Conservation (phyloP, 2,113 vertebrate species). For the Cryptotis parvus region DNA sequence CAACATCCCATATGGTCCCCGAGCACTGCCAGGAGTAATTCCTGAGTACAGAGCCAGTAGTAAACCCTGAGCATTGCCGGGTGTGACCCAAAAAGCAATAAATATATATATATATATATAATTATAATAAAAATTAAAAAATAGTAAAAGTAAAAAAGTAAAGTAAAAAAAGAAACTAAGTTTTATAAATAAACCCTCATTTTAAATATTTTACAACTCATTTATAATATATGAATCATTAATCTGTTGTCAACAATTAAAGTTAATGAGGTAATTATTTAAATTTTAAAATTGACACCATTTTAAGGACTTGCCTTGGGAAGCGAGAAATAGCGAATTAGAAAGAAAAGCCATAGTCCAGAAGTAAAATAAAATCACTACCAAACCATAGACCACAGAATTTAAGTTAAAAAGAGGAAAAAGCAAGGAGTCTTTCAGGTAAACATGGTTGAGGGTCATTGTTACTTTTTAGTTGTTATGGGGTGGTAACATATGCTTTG, state of each 20-base stretch:
- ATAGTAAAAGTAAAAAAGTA: background rate
- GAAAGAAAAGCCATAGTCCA: no score
- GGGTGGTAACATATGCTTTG: background rate
- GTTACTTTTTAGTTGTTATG: background rate
- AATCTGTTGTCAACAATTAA: background rate
- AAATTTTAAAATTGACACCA: background rate
- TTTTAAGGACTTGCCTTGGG: background rate
- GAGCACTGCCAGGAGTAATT: no score
- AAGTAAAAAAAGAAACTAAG: background rate
- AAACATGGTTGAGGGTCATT: background rate
- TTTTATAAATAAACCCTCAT: background rate
- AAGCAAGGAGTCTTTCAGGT: background rate
- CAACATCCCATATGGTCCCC: no score
- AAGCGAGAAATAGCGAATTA: background rate
- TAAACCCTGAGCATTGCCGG: no score
- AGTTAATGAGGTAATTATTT: background rate
- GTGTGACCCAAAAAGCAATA: no score
- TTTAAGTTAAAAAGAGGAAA: no score
- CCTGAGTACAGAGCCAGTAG: no score
- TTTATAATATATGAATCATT: background rate
- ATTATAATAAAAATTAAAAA: slow-evolving; percentile 8
- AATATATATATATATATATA: no score
- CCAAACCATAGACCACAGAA: no score
- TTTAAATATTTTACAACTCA: background rate
- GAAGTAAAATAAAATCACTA: no score